These are phyloP conservation scores for Calliopum simillimum DNA, from an alignment of 2,888 invertebrate species.

Conservation along the genomic window DNA sequence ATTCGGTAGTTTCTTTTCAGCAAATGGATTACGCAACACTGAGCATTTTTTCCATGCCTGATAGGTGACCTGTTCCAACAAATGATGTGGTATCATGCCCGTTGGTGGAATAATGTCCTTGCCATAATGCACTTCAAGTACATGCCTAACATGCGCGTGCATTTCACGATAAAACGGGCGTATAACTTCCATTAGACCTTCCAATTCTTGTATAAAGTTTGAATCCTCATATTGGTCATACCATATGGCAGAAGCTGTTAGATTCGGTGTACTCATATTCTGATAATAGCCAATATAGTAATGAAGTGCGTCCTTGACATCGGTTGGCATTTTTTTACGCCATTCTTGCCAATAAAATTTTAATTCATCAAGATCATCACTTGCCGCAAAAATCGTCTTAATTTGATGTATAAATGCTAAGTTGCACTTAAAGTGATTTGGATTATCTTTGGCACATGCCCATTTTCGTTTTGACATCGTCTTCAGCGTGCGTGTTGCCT, in stretches of 20 bases:
- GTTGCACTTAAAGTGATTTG: constrained; percentile 42
- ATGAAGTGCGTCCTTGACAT: constrained; percentile 47
- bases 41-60: constrained; percentile 74
- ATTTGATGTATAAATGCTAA: constrained; percentile 54
- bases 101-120: constrained; percentile 71
- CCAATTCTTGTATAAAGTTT: constrained; percentile 48
- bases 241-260: constrained; percentile 49
- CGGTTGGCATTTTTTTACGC: constrained; percentile 50
- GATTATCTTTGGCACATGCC: constrained; percentile 40
- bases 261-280: constrained; percentile 46
- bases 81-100: constrained; percentile 80
- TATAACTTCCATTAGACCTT: constrained; percentile 69
- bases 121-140: constrained; percentile 77
- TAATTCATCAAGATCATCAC: constrained; percentile 51
- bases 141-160: constrained; percentile 81
- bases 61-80: constrained; percentile 83
- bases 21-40: constrained; percentile 52
- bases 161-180: constrained; percentile 82
- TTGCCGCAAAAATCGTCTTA: constrained; percentile 49
- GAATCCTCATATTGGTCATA: constrained; percentile 52
- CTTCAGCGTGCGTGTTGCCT: constrained; percentile 46
- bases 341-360: constrained; percentile 53
- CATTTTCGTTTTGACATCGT: constrained; percentile 48
- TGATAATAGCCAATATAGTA: constrained; percentile 49
- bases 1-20: constrained; percentile 66